Evolutionary conservation across 2,888 invertebrate species (phyloP), one percentile per base, ranked within the genome.

Genomic region (Eilema griseolum): DNA sequence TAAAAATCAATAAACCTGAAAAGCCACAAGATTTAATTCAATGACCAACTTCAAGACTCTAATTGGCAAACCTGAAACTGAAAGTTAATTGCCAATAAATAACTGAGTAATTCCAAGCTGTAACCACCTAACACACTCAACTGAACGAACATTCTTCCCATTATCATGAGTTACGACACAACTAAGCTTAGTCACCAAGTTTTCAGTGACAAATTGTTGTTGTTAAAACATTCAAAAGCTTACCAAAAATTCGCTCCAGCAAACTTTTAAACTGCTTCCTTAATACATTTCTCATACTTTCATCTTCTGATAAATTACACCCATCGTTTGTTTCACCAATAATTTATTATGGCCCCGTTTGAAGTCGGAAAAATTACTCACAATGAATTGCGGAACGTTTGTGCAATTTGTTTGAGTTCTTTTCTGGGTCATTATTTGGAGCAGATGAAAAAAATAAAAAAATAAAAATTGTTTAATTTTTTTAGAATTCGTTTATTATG

Each of bases 331-430:
- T 80, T 72, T 70, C 67, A 72, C 67, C 52, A 67, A 71, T 72
- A 80, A 80, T 78, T 80, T 80, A 78, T 81, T 61, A 62, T 57
- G 61, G 59, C 61, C 52, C 31, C 71, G 60, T 79, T 77, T 72
- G 57, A 77, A 70, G 74, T 72, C 70, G 52, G 66, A 62, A 72
- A 72, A 72, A 61, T 12, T 66, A 69, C 66, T 62, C 59, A 67
- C 66, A 70, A 73, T 72, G 69, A 52, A n/a, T 52, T 52, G 52
- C 20, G n/a, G n/a, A n/a, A 63, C 64, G 65, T 11, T 57, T 3
- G 37, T n/a, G 75, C 61, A 73, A 79, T 79, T 77, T 75, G 71
- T 75, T 80, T 37, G 66, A 72, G 71, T 56, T 66, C 52, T 33
- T 69, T 69, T 71, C n/a, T n/a, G n/a, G n/a, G n/a, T n/a, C n/a